A percentile compares a stretch with the other conserved stretches of the same genome.
These are phyloP conservation scores for Cavia aperea DNA, from an alignment of 2,113 vertebrate genomes.

Conservation along the genomic window DNA sequence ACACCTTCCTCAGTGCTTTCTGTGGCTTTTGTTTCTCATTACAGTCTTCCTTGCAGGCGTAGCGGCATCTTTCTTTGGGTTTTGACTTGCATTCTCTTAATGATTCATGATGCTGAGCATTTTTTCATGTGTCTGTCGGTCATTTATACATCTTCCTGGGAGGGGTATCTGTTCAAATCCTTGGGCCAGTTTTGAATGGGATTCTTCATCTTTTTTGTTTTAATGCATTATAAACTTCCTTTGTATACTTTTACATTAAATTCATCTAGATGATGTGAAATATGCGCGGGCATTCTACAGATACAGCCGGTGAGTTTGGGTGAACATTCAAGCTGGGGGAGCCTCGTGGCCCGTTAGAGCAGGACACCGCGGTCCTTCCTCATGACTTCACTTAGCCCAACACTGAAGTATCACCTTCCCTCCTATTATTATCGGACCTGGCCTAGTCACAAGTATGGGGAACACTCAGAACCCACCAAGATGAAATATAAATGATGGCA, in stretches of 20 bases:
- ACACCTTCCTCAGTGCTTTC: background rate
- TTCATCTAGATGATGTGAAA: background rate
- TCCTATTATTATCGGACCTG: background rate
- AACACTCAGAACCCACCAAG: background rate
- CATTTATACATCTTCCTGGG: background rate
- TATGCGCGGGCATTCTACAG: background rate
- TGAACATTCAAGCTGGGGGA: background rate
- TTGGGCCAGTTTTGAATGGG: background rate
- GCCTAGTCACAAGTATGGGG: background rate
- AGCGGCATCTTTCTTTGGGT: background rate
- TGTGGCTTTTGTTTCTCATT: background rate
- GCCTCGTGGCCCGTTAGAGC: background rate
- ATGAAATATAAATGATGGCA: background rate
- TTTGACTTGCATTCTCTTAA: background rate
- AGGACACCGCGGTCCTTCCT: background rate
- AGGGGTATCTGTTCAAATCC: background rate
- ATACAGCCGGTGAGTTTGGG: background rate
- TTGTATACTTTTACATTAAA: background rate
- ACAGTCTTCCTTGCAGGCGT: background rate
- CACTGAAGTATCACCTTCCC: background rate
- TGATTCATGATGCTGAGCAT: background rate
- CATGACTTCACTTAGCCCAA: background rate
- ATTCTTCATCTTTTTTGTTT: background rate
- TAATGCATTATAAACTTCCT: background rate
- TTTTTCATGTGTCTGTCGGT: background rate